These are phyloP conservation scores for Aporrectodea caliginosa DNA, from an alignment of 1,140 invertebrate species.

Conservation along the genomic window DNA sequence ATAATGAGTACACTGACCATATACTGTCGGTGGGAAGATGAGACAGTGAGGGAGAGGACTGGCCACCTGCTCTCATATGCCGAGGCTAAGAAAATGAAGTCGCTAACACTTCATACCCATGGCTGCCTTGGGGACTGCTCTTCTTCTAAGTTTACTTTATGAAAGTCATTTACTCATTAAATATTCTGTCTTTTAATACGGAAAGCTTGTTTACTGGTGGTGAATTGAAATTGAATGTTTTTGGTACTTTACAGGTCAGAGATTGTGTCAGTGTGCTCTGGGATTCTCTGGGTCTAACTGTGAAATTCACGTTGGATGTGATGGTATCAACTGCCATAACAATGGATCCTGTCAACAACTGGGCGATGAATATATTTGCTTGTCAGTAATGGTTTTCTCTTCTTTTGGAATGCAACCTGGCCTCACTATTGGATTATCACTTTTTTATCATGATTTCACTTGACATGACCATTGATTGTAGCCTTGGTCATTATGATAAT, in stretches of 20 bases:
- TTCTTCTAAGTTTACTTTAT: no score
- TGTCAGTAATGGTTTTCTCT: not conserved
- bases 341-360: conserved; percentile 16
- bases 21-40: no score
- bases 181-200: no score
- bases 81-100: no score
- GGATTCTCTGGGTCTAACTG: conserved; percentile 13
- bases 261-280: conserved; percentile 4
- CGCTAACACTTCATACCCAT: no score
- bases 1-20: no score
- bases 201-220: not conserved
- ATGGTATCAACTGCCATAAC: conserved; percentile 12
- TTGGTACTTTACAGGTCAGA: not conserved
- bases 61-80: no score
- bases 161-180: no score
- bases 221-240: not conserved
- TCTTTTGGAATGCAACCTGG: not conserved
- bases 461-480: not conserved
- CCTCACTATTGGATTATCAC: not conserved
- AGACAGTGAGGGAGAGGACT: no score
- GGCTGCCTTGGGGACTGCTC: no score
- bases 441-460: not conserved
- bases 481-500: not conserved
- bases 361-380: not conserved
- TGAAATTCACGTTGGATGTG: not conserved